phyloP scores from a whole-genome alignment of 2,797 vertebrate species.

The Champsocephalus esox region DNA sequence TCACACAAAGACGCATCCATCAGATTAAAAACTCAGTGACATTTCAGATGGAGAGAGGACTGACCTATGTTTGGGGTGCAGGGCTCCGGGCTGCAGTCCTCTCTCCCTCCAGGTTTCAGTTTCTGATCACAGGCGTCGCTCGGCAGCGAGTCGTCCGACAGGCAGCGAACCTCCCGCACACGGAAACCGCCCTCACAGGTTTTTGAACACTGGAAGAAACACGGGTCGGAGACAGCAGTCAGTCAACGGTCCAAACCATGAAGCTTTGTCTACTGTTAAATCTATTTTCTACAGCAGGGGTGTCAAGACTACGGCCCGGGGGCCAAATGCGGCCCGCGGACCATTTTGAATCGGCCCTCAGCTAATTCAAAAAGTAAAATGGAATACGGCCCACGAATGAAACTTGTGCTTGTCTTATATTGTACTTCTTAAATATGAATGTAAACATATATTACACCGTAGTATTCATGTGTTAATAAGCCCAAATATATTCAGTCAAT shows the following conservation, averaged over 20 bases:
- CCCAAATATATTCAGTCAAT: no score
- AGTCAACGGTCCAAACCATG: not conserved
- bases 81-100: slow-evolving; percentile 90
- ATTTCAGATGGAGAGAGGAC: slow-evolving; percentile 41
- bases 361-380: no score
- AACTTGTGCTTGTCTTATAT: no score
- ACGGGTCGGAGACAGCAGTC: slow-evolving; percentile 10
- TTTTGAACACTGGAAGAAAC: slow-evolving; percentile 90
- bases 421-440: no score
- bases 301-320: no score
- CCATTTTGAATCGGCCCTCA: no score
- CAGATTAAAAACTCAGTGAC: slow-evolving; percentile 1
- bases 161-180: slow-evolving; percentile 93
- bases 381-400: no score
- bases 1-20: slow-evolving; percentile 11
- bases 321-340: no score
- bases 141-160: slow-evolving; percentile 89
- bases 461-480: no score
- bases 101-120: slow-evolving; percentile 86
- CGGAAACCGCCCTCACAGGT: slow-evolving; percentile 94
- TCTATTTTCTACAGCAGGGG: not conserved
- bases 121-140: slow-evolving; percentile 87
- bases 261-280: not conserved
- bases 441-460: no score
- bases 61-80: slow-evolving; percentile 92